Base-by-base conservation (phyloP, 2,113 vertebrate species). In the Chaenocephalus aceratus region DNA sequence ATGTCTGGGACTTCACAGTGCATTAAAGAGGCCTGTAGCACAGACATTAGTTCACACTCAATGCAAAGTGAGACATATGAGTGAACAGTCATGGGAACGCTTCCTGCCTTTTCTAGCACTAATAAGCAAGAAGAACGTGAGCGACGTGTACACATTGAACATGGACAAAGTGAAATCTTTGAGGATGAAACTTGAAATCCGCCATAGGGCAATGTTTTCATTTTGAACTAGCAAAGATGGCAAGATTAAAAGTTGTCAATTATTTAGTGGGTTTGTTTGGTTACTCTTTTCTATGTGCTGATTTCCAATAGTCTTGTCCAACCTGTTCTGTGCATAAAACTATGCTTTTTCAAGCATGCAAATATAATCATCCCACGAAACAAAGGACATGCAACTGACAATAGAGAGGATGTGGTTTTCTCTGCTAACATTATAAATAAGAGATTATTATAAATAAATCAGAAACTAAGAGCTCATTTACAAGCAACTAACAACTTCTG, bases 1-100 rank as follows among this genome's bases (percentile, higher is more conserved):
- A 59, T 83, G 71, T 82, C 59, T 63, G 56, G 45, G 72, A 76
- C 77, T 26, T 80, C 74, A 86, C 66, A 74, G 57, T 62, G 63
- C 45, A 76, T 89, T 78, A 82, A 84, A 67, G 76, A 80, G 70
- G 63, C 51, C 69, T 75, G 48, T 23, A 53, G 34, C 54, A 46
- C 36, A 74, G 66, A 85, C 72, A 72, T 79, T 86, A 52, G 58
- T 77, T 81, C 64, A 68, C 60, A 80, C 58, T 61, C 23, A 41
- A 21, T 81, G 74, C 49, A 67, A 77, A 85, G 48, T 66, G 77
- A 73, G 49, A 48, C 41, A 23, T 36, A 59, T 71, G 78, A 77
- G 49, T 6, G 15, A 77, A 67, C 54, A 70, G 52, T 71, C 72
- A 86, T 77, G 77, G 75, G 74, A 86, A 83, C 52, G 5, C 30